phyloP scores from a whole-genome alignment of 2,888 invertebrate genomes.

The Drosophila formosana region DNA sequence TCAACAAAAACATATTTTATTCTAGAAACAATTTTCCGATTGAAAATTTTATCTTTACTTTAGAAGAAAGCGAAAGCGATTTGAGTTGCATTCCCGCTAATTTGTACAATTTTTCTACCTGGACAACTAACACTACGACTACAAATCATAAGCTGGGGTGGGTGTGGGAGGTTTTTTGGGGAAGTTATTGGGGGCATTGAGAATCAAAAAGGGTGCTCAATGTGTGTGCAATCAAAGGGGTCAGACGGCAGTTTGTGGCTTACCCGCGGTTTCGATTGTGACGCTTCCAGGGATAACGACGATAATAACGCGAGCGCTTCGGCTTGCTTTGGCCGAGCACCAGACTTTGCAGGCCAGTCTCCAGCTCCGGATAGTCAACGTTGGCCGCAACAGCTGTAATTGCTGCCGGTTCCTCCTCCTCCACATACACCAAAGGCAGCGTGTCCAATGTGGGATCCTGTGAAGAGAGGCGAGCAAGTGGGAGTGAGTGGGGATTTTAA shows the following conservation, averaged over 20 bases:
- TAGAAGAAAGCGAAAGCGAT: constrained; percentile 11
- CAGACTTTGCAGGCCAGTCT: constrained; percentile 49
- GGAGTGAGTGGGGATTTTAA: background rate
- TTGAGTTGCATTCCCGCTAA: constrained; percentile 28
- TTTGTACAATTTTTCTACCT: background rate
- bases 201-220: constrained; percentile 14
- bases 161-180: background rate
- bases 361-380: constrained; percentile 62
- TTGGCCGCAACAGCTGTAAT: constrained; percentile 26
- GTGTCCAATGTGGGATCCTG: constrained; percentile 84
- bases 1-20: background rate
- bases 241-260: constrained; percentile 36
- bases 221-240: background rate
- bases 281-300: constrained; percentile 88
- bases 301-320: constrained; percentile 87
- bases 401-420: constrained; percentile 71
- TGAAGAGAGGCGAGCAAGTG: background rate
- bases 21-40: background rate
- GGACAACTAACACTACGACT: constrained; percentile 38
- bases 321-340: constrained; percentile 64
- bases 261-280: constrained; percentile 86
- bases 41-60: background rate
- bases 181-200: background rate
- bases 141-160: constrained; percentile 41
- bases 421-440: constrained; percentile 84